phyloP scores from a whole-genome alignment of 2,797 vertebrate species.

The Cirrhinus molitorella region DNA sequence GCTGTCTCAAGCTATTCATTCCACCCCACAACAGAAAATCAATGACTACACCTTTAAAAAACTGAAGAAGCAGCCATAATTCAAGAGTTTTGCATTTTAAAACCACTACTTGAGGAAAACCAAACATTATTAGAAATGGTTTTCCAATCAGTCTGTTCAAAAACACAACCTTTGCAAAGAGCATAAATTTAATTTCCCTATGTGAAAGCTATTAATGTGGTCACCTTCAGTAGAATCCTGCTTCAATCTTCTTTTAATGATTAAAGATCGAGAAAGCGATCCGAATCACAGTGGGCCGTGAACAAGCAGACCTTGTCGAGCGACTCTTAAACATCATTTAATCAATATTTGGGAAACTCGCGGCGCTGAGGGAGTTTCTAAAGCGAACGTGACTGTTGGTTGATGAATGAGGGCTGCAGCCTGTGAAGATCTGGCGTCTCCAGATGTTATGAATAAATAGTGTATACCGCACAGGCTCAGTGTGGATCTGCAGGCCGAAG shows the following conservation, averaged over 20 bases:
- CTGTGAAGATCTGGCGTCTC: constrained; percentile 61
- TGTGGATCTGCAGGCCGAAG: constrained; percentile 70
- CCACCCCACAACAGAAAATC: constrained; percentile 23
- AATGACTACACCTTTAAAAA: constrained; percentile 44
- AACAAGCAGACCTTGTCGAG: constrained; percentile 23
- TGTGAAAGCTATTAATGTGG: constrained; percentile 42
- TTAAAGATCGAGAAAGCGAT: constrained; percentile 25
- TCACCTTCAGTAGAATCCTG: constrained; percentile 21
- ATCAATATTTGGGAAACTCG: constrained; percentile 31
- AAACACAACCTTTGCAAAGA: constrained; percentile 10
- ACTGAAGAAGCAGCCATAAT: constrained; percentile 29
- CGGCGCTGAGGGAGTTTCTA: constrained; percentile 10
- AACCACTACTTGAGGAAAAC: neutral
- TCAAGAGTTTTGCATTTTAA: constrained; percentile 36
- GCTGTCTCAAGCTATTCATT: constrained; percentile 27
- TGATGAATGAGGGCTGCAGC: constrained; percentile 59
- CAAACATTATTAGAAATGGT: neutral
- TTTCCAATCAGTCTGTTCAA: neutral
- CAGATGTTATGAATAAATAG: constrained; percentile 74
- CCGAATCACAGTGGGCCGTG: constrained; percentile 24
- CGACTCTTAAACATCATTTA: constrained; percentile 26
- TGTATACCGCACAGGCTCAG: constrained; percentile 64
- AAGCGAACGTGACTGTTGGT: constrained; percentile 29
- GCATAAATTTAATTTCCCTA: neutral
- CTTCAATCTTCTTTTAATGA: constrained; percentile 16